Evolutionary conservation across 2,888 invertebrate genomes (phyloP).

Genomic region (Acanthacorydalis orientalis): DNA sequence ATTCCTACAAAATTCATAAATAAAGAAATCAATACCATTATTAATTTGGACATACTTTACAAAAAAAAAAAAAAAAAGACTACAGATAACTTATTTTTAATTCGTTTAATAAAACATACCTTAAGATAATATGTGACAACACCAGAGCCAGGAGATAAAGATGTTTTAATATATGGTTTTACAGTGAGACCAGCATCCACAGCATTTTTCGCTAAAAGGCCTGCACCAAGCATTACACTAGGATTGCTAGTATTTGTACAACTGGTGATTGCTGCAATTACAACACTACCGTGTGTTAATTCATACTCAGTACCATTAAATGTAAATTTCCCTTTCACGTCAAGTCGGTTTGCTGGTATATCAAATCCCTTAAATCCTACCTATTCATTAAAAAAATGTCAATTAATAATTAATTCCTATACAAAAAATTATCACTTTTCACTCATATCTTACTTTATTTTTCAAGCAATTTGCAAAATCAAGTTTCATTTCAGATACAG

Average conservation of each 20-base stretch:
- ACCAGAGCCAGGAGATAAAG: slow-evolving; percentile 88
- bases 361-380: slow-evolving; percentile 88
- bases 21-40: neutral
- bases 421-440: neutral
- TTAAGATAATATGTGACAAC: slow-evolving; percentile 80
- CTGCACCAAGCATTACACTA: slow-evolving; percentile 94
- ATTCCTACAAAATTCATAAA: slow-evolving; percentile 37
- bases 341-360: slow-evolving; percentile 44
- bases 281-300: slow-evolving; percentile 79
- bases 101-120: slow-evolving; percentile 17
- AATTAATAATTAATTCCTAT: neutral
- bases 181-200: slow-evolving; percentile 80
- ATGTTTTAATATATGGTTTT: slow-evolving; percentile 90
- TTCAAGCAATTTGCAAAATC: slow-evolving; percentile 76
- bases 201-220: slow-evolving; percentile 83
- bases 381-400: slow-evolving; percentile 29
- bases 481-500: slow-evolving; percentile 74
- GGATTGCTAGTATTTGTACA: slow-evolving; percentile 98
- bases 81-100: too few species aligned
- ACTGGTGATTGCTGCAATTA: slow-evolving; percentile 94
- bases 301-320: slow-evolving; percentile 66
- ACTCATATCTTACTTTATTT: slow-evolving; percentile 54
- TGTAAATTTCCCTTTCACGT: slow-evolving; percentile 51
- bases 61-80: too few species aligned
- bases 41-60: too few species aligned